These are phyloP conservation scores for Drosophila pachea DNA, from an alignment of 1,140 invertebrate species.

Conservation along the genomic window DNA sequence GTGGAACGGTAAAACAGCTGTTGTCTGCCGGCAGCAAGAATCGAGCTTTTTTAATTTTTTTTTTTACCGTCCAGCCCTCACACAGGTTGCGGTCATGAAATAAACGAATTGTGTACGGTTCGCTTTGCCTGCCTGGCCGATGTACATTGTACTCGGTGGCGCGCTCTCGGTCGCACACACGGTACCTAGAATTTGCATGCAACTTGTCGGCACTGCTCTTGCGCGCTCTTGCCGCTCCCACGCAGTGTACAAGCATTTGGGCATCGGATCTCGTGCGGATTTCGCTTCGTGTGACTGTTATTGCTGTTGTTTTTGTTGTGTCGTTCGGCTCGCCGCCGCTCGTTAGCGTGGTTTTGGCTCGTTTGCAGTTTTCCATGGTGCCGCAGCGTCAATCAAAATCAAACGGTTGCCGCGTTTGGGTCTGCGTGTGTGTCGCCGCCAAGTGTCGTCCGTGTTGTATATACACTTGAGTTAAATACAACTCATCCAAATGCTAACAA, in stretches of 20 bases:
- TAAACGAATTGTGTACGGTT: conserved; percentile 20
- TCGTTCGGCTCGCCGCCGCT: conserved; percentile 13
- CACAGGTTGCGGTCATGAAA: conserved; percentile 50
- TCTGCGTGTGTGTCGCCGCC: conserved; percentile 20
- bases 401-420: conserved; percentile 60
- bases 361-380: conserved; percentile 54
- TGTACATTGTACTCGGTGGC: background rate
- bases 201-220: conserved; percentile 32
- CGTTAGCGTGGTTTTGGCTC: conserved; percentile 34
- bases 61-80: conserved; percentile 25
- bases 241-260: conserved; percentile 23
- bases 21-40: conserved; percentile 20
- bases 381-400: conserved; percentile 59
- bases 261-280: conserved; percentile 11
- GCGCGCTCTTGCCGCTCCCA: conserved; percentile 32
- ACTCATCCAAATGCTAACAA: conserved; percentile 50
- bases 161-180: conserved; percentile 12
- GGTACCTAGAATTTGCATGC: conserved; percentile 48
- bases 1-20: conserved; percentile 37
- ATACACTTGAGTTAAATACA: conserved; percentile 16
- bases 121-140: background rate
- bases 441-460: conserved; percentile 3
- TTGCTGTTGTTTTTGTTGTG: conserved; percentile 21
- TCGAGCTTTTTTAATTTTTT: background rate
- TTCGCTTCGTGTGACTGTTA: conserved; percentile 47